Conservation (phyloP, 2,113 vertebrate genomes). For the Cryptotis parvus region DNA sequence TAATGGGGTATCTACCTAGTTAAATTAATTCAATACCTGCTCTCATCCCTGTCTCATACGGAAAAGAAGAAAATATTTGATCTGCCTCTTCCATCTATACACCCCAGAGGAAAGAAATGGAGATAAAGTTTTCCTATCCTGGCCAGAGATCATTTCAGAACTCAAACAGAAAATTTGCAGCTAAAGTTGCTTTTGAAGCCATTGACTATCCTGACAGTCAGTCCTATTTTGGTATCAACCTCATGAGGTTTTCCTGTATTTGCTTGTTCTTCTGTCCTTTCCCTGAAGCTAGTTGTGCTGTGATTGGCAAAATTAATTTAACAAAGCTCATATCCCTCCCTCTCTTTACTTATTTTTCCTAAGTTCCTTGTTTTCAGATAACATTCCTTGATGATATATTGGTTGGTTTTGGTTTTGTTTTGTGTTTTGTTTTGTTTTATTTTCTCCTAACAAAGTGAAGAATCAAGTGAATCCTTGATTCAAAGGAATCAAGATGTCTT, state of each 20-base stretch:
- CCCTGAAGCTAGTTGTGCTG: background rate
- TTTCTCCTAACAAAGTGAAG: background rate
- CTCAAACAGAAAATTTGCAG: background rate
- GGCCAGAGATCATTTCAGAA: background rate
- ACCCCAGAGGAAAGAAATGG: background rate
- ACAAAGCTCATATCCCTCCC: background rate
- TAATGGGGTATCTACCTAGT: background rate
- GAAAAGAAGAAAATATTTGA: background rate
- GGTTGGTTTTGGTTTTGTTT: background rate
- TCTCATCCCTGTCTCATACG: background rate
- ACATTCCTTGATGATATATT: background rate
- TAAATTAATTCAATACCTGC: background rate
- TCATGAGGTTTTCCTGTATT: background rate
- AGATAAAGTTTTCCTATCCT: background rate
- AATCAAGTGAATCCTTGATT: background rate
- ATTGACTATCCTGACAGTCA: background rate
- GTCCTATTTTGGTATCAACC: background rate
- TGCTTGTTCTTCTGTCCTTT: background rate
- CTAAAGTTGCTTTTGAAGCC: slow-evolving; percentile 1
- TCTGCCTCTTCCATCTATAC: background rate
- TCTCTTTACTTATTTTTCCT: background rate
- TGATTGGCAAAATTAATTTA: background rate
- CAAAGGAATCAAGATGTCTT: slow-evolving; percentile 49
- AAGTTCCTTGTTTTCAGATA: background rate
- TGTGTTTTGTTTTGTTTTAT: background rate